Percentiles rank a stretch among this genome's conserved stretches.
Evolutionary conservation across 2,888 invertebrate genomes (phyloP).

Genomic region (Hydrotaea cyrtoneurina): DNA sequence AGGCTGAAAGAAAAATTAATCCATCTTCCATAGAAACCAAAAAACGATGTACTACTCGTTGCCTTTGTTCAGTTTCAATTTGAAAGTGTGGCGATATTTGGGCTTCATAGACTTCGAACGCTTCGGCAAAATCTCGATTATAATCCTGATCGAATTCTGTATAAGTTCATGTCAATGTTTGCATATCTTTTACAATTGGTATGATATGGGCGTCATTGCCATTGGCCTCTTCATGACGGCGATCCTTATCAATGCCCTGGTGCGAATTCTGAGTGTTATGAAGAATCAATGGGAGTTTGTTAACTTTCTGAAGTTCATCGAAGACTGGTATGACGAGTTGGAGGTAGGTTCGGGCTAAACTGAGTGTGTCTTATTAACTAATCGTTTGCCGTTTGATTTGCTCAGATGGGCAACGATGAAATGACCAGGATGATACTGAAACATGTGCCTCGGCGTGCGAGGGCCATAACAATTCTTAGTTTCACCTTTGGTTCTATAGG

Average conservation of each 20-base stretch:
- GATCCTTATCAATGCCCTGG: slow-evolving; percentile 65
- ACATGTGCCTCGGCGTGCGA: slow-evolving; percentile 31
- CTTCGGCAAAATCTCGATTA: slow-evolving; percentile 17
- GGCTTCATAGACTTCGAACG: slow-evolving; percentile 64
- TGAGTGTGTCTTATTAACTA: neutral
- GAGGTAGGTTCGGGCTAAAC: slow-evolving; percentile 52
- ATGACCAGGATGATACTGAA: slow-evolving; percentile 43
- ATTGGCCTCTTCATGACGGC: slow-evolving; percentile 68
- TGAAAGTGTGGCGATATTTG: slow-evolving; percentile 64
- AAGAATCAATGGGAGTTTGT: slow-evolving; percentile 64
- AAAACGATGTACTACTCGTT: slow-evolving; percentile 63
- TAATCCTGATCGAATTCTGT: slow-evolving; percentile 21
- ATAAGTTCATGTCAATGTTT: slow-evolving; percentile 56
- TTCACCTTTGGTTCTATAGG: slow-evolving; percentile 52
- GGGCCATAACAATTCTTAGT: slow-evolving; percentile 47
- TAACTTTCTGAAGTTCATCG: slow-evolving; percentile 58
- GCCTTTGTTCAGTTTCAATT: slow-evolving; percentile 64
- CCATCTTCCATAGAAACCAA: too few relatives aligned
- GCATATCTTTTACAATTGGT: slow-evolving; percentile 52
- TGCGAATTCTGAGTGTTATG: slow-evolving; percentile 62
- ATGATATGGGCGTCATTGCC: slow-evolving; percentile 49
- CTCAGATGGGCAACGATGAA: slow-evolving; percentile 44
- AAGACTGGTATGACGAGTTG: slow-evolving; percentile 60
- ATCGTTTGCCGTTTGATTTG: neutral
- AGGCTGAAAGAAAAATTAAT: neutral